These are phyloP conservation scores for Drosophila mayri DNA, from an alignment of 1,140 invertebrate genomes.

Conservation along the genomic window DNA sequence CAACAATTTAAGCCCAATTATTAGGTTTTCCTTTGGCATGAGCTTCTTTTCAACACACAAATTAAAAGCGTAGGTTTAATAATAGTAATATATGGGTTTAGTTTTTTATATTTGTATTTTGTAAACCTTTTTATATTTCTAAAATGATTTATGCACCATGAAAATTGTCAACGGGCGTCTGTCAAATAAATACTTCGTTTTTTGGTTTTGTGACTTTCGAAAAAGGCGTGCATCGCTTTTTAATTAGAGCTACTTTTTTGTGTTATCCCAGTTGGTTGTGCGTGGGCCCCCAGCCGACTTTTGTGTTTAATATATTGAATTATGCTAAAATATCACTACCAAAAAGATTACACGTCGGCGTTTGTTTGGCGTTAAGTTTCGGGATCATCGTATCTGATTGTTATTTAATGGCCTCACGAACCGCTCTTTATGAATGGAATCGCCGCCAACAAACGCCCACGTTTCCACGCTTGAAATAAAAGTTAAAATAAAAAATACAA, in stretches of 20 bases:
- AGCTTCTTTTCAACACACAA: slow-evolving; percentile 29
- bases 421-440: slow-evolving; percentile 76
- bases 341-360: slow-evolving; percentile 73
- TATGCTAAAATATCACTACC: slow-evolving; percentile 62
- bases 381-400: slow-evolving; percentile 75
- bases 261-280: slow-evolving; percentile 15
- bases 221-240: slow-evolving; percentile 60
- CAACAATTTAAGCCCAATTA: neutral
- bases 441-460: slow-evolving; percentile 55
- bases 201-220: slow-evolving; percentile 55
- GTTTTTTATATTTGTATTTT: slow-evolving; percentile 31
- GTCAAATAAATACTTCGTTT: slow-evolving; percentile 55
- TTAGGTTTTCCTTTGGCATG: neutral
- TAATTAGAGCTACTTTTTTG: slow-evolving; percentile 76
- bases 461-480: slow-evolving; percentile 4
- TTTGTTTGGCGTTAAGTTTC: slow-evolving; percentile 76
- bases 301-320: slow-evolving; percentile 58
- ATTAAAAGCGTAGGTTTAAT: slow-evolving; percentile 41
- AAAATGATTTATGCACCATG: slow-evolving; percentile 48
- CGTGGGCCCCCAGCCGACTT: slow-evolving; percentile 41
- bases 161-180: slow-evolving; percentile 58
- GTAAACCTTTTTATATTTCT: slow-evolving; percentile 26
- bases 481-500: neutral
- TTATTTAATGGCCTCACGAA: slow-evolving; percentile 74
- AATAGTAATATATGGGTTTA: slow-evolving; percentile 27